phyloP scores from a whole-genome alignment of 2,888 invertebrate genomes.

The Eurois occulta region DNA sequence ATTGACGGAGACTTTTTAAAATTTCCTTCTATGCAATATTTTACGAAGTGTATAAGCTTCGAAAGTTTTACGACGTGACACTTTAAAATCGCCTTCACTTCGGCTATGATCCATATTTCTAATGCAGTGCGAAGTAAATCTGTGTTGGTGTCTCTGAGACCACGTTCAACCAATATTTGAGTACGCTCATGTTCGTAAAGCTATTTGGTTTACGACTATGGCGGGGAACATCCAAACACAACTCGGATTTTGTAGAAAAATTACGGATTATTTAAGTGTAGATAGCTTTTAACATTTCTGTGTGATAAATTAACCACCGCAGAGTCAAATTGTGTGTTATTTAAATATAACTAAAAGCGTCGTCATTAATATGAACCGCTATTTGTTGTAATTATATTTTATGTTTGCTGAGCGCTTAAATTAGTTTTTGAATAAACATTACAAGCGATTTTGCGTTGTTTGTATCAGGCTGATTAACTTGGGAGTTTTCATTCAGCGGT shows the following conservation, averaged over 20 bases:
- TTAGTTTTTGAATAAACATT: conserved; percentile 60
- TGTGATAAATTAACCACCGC: conserved; percentile 28
- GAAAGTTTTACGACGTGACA: conserved; percentile 43
- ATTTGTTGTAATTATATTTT: conserved; percentile 51
- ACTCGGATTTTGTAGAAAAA: conserved; percentile 70
- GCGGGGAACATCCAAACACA: conserved; percentile 68
- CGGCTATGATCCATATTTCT: conserved; percentile 73
- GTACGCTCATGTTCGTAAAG: conserved; percentile 80
- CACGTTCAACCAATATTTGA: conserved; percentile 87
- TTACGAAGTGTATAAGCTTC: conserved; percentile 43
- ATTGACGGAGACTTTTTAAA: conserved; percentile 37
- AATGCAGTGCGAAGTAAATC: conserved; percentile 79
- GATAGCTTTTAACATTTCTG: conserved; percentile 54
- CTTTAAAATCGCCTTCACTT: conserved; percentile 48
- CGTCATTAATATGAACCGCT: conserved; percentile 18
- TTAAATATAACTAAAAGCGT: conserved; percentile 30
- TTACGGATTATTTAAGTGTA: conserved; percentile 63
- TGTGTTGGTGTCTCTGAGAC: conserved; percentile 76
- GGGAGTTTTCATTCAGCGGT: conserved; percentile 41
- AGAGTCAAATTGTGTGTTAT: conserved; percentile 15
- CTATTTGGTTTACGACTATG: conserved; percentile 81
- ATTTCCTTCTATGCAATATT: conserved; percentile 38
- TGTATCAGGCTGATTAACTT: conserved; percentile 37
- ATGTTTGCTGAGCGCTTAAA: conserved; percentile 45
- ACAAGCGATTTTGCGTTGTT: conserved; percentile 46